Conservation (phyloP, 2,113 vertebrate species). For the Anoura caudifer region DNA sequence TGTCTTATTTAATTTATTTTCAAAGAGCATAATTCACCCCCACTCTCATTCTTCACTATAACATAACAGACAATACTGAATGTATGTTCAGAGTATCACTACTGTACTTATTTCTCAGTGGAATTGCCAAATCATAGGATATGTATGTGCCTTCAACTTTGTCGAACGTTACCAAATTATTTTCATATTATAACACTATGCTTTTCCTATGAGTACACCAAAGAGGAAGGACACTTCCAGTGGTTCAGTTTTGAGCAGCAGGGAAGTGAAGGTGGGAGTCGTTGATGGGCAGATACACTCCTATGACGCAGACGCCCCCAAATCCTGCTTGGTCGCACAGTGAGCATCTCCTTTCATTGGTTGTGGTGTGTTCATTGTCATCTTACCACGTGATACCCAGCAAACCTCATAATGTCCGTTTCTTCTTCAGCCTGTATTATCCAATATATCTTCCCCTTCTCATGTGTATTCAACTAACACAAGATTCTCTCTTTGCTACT, state of each 20-base stretch:
- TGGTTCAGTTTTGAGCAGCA: not conserved
- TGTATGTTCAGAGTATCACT: not conserved
- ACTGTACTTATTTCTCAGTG: not conserved
- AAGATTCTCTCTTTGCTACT: not conserved
- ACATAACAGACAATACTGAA: not conserved
- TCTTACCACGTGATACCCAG: not conserved
- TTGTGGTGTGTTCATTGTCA: not conserved
- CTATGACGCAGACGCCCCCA: rapidly evolving
- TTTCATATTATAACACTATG: not conserved
- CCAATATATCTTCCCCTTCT: not conserved
- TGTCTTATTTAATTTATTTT: not conserved
- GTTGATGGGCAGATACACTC: not conserved
- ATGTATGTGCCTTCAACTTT: not conserved
- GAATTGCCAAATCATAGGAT: not conserved
- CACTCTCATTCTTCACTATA: not conserved
- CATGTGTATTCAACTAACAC: not conserved
- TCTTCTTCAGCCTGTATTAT: not conserved
- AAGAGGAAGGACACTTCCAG: not conserved
- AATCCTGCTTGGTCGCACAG: not conserved
- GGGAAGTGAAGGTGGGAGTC: not conserved
- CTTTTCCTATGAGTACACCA: not conserved
- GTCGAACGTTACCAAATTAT: not conserved
- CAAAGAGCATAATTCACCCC: not conserved
- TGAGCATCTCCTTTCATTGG: not conserved
- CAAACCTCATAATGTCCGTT: not conserved